A percentile compares a stretch with the other conserved stretches of the same genome.
Evolutionary conservation across 1,140 invertebrate species (phyloP).

Genomic region (Tetranychus cinnabarinus): DNA sequence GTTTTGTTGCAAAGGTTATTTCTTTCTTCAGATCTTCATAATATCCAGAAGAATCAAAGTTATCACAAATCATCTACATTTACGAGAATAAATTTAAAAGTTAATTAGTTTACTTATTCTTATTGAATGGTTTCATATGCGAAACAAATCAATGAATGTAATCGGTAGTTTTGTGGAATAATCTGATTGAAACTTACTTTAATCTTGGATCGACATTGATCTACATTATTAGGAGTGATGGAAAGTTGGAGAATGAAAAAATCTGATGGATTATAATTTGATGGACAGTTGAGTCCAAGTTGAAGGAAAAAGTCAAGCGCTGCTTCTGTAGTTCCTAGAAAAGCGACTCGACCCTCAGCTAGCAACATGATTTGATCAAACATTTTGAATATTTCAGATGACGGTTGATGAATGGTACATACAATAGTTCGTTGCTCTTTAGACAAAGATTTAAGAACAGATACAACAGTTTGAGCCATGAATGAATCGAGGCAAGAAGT

Average conservation of each 20-base stretch:
- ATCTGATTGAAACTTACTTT: constrained; percentile 11
- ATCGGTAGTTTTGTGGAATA: neutral
- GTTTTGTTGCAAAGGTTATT: no score
- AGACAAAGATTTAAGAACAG: constrained; percentile 43
- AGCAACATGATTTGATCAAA: constrained; percentile 52
- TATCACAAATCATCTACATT: neutral
- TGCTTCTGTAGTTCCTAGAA: constrained; percentile 47
- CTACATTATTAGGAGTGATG: constrained; percentile 53
- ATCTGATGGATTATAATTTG: neutral
- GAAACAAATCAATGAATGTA: neutral
- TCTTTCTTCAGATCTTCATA: neutral
- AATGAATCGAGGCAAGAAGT: constrained; percentile 63
- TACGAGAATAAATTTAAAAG: no score
- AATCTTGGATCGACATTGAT: constrained; percentile 24
- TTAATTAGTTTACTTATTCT: no score
- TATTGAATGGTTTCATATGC: no score
- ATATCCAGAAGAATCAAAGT: neutral
- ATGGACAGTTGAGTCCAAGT: constrained; percentile 33
- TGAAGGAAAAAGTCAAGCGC: constrained; percentile 48
- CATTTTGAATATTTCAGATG: constrained; percentile 64
- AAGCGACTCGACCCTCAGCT: constrained; percentile 48
- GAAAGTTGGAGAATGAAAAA: constrained; percentile 28
- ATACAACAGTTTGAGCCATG: constrained; percentile 47
- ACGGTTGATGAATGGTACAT: constrained; percentile 61
- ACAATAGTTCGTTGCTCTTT: constrained; percentile 48